Conservation (phyloP, 1,140 invertebrate genomes). For the Copidosoma floridanum region DNA sequence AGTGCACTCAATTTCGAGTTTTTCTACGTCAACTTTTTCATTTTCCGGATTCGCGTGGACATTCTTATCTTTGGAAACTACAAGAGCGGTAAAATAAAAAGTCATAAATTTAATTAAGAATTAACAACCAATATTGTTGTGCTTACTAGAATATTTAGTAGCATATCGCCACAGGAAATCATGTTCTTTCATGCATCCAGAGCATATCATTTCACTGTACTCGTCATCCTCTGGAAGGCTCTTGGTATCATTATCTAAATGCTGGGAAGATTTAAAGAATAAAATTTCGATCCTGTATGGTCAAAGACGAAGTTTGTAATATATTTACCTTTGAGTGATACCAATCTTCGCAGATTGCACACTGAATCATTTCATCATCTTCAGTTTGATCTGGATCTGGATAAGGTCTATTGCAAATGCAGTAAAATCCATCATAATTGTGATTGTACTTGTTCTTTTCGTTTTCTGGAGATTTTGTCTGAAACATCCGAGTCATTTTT, state of each 20-base stretch:
- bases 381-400: conserved; percentile 81
- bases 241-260: conserved; percentile 63
- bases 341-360: conserved; percentile 97
- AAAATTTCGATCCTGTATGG: neutral
- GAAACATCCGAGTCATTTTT: no score
- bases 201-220: conserved; percentile 80
- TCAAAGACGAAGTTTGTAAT: neutral
- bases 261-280: conserved; percentile 52
- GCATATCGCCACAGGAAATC: conserved; percentile 76
- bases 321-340: conserved; percentile 70
- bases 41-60: conserved; percentile 30
- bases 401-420: conserved; percentile 90
- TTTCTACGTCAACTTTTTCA: conserved; percentile 36
- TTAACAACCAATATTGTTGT: neutral
- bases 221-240: conserved; percentile 61
- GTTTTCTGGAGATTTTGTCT: conserved; percentile 68
- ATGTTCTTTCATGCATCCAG: conserved; percentile 70
- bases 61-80: conserved; percentile 26
- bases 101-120: neutral
- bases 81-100: no score
- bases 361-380: conserved; percentile 95
- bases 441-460: conserved; percentile 86
- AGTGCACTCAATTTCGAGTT: conserved; percentile 34
- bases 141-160: conserved; percentile 45
- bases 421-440: conserved; percentile 93